Conservation (phyloP, 2,113 vertebrate genomes). For the Collichthys lucidus region DNA sequence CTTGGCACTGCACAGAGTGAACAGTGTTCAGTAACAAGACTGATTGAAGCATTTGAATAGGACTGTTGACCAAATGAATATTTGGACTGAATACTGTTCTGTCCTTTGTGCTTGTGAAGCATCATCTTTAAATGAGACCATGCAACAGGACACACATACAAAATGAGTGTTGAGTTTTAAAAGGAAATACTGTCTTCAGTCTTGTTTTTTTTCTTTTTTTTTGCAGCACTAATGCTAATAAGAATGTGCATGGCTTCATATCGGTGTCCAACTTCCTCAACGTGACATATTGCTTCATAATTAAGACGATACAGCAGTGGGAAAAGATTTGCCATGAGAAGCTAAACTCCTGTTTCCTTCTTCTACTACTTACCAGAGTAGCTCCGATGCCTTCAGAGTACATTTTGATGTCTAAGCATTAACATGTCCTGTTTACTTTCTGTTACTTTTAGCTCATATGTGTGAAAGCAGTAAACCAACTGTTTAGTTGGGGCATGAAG, state of each 20-base stretch:
- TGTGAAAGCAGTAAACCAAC: background rate
- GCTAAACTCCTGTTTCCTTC: background rate
- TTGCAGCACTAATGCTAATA: background rate
- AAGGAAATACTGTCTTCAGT: background rate
- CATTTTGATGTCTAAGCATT: background rate
- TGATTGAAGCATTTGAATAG: background rate
- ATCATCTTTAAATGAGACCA: background rate
- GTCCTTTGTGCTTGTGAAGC: background rate
- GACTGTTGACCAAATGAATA: conserved; percentile 11
- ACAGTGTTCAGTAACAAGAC: background rate
- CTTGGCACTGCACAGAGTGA: background rate
- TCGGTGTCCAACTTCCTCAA: background rate
- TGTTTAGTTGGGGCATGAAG: background rate
- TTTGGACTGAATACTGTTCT: background rate
- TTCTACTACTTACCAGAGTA: background rate
- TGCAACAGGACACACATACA: background rate
- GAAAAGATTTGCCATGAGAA: background rate
- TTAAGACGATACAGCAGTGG: background rate
- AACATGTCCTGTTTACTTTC: background rate
- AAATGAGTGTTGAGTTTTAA: background rate
- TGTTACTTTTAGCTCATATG: background rate
- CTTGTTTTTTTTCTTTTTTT: background rate
- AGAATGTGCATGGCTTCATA: background rate
- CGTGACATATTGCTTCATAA: background rate
- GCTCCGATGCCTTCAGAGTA: background rate